Evolutionary conservation across 2,888 invertebrate species (phyloP), one percentile per base, ranked within the genome.

Genomic region (Andrena bucephala): DNA sequence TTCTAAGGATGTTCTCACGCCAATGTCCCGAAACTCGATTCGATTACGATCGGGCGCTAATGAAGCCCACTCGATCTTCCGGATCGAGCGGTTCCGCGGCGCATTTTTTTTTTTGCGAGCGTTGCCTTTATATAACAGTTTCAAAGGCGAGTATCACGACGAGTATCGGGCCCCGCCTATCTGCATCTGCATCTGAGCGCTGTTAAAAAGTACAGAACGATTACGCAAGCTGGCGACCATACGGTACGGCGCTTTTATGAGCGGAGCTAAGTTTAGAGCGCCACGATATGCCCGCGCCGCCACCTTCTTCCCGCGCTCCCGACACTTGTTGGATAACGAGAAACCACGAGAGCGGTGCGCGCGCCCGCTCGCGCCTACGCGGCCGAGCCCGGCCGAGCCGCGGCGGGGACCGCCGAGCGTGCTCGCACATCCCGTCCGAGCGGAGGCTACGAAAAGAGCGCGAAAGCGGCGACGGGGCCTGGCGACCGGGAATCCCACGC

Each of bases 241-340:
- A 76, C 85, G 73, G 71, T 66, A 57, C 74, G 80, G 59, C 70
- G 76, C 87, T 87, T 89, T 86, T 86, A 87, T 84, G 86, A 87
- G 82, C 73, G 77, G 63, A 76, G 88, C 90, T 90, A 90, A 90
- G 89, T 91, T 91, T 91, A 91, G 90, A 89, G 87, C 73, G 81
- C 74, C 62, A 67, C 87, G 86, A 81, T 79, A 85, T 83, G 77
- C 76, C 70, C 63, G 81, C 77, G 75, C 72, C 81, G 71, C 73
- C 77, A 72, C 81, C 85, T 84, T 83, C 87, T 78, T 77, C 85
- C 69, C 81, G 78, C 78, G 62, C 79, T 76, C 76, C 68, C 88
- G 87, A 87, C 90, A 90, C 89, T 90, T 90, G 90, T 89, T 90
- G 90, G 88, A 88, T 87, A 90, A 89, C 88, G 81, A 42, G 42